These are phyloP conservation scores for Ochropleura plecta DNA, from an alignment of 2,888 invertebrate species.

Conservation along the genomic window DNA sequence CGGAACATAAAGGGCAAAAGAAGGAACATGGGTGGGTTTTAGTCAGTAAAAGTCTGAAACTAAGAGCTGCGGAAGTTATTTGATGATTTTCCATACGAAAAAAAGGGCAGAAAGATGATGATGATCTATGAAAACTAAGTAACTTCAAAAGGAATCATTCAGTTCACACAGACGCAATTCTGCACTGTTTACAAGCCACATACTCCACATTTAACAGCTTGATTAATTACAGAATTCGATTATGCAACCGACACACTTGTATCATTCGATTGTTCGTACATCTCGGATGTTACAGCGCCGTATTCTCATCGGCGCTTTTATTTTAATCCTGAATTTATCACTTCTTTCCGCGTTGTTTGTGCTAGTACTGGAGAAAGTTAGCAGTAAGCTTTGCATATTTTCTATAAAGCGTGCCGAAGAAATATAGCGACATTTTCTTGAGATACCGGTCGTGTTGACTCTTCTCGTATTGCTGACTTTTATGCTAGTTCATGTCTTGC, in stretches of 20 bases:
- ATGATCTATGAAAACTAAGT: background rate
- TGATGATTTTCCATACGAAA: no score
- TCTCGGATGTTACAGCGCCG: slow-evolving; percentile 17
- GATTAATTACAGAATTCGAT: slow-evolving; percentile 51
- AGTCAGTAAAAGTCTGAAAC: no score
- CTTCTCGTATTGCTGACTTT: background rate
- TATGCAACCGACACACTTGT: slow-evolving; percentile 29
- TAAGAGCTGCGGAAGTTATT: no score
- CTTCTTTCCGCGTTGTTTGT: slow-evolving; percentile 23
- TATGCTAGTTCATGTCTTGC: background rate
- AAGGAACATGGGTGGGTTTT: no score
- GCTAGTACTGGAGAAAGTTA: slow-evolving; percentile 18
- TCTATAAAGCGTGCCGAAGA: slow-evolving; percentile 19
- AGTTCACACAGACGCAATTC: slow-evolving; percentile 18
- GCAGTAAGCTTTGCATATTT: slow-evolving; percentile 37
- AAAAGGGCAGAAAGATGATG: background rate
- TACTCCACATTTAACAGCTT: slow-evolving; percentile 33
- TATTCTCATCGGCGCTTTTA: background rate
- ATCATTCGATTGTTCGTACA: slow-evolving; percentile 25
- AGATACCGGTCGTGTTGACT: slow-evolving; percentile 6
- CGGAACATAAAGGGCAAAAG: no score
- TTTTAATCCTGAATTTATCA: slow-evolving; percentile 33
- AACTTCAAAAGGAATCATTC: slow-evolving; percentile 40
- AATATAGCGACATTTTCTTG: slow-evolving; percentile 18
- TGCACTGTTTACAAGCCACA: slow-evolving; percentile 30